Percentiles rank a stretch among this genome's conserved stretches.
Conservation (phyloP, 2,888 invertebrate genomes). For the Blomia tropicalis region DNA sequence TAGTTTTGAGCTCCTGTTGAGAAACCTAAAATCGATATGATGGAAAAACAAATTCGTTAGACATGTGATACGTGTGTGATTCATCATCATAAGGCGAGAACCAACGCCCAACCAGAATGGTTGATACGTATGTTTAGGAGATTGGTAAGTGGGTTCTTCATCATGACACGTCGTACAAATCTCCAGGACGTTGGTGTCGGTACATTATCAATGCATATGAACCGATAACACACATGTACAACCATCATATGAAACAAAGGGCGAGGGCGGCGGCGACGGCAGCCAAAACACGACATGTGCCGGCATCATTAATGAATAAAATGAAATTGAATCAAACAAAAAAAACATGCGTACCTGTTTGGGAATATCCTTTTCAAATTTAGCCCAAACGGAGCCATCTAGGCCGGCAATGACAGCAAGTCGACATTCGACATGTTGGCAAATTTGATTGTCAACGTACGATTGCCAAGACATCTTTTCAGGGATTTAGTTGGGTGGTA, state of each 20-base stretch:
- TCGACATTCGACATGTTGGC: slow-evolving; percentile 30
- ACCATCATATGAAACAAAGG: neutral
- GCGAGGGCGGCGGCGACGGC: neutral
- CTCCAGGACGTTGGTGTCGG: too few species aligned
- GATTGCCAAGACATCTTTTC: slow-evolving; percentile 31
- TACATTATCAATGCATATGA: too few species aligned
- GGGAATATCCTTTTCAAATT: slow-evolving; percentile 29
- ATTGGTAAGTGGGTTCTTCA: too few species aligned
- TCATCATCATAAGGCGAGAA: too few species aligned
- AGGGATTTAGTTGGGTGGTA: too few species aligned
- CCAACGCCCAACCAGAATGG: too few species aligned
- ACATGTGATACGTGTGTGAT: too few species aligned
- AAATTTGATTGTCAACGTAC: slow-evolving; percentile 32
- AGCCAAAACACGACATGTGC: too few species aligned
- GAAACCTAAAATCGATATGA: slow-evolving; percentile 26
- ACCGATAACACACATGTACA: too few species aligned
- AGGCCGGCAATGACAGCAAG: slow-evolving; percentile 31
- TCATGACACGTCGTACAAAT: too few species aligned
- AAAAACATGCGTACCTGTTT: slow-evolving; percentile 24
- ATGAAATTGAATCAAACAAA: neutral
- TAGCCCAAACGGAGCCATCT: slow-evolving; percentile 31
- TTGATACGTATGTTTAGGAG: too few species aligned
- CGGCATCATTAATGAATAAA: neutral
- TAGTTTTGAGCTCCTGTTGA: slow-evolving; percentile 30
- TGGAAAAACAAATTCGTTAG: too few species aligned